phyloP scores from a whole-genome alignment of 2,113 vertebrate genomes.

The Tor tambroides region DNA sequence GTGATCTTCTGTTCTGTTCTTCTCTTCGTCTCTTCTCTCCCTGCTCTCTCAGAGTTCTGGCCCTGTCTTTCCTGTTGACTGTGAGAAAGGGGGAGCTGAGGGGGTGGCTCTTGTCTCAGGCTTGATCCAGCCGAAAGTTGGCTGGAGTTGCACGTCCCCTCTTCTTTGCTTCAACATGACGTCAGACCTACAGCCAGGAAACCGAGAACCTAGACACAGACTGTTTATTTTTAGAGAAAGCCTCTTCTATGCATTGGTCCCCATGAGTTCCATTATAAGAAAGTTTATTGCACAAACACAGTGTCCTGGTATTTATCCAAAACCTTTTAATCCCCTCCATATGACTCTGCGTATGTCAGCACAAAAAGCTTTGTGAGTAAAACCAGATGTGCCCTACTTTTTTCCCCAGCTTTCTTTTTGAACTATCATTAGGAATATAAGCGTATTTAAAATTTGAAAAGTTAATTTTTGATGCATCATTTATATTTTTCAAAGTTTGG shows the following conservation, averaged over 20 bases:
- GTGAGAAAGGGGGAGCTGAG: conserved; percentile 66
- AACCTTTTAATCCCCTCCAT: conserved; percentile 63
- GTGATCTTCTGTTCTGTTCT: conserved; percentile 39
- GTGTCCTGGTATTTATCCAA: conserved; percentile 32
- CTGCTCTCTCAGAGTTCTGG: conserved; percentile 54
- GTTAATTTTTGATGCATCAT: too few species aligned
- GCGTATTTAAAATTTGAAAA: not conserved
- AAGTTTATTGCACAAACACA: not conserved
- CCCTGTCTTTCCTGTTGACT: conserved; percentile 75
- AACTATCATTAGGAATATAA: not conserved
- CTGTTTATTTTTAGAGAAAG: conserved; percentile 55
- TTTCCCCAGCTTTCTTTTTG: not conserved
- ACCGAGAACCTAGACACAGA: conserved; percentile 37
- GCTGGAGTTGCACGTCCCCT: conserved; percentile 11
- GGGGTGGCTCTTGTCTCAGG: conserved; percentile 37
- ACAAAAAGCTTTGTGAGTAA: conserved; percentile 39
- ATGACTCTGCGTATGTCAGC: conserved; percentile 55
- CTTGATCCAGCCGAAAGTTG: conserved; percentile 28
- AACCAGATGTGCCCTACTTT: conserved; percentile 60
- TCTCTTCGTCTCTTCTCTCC: conserved; percentile 52
- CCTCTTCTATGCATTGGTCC: conserved; percentile 36
- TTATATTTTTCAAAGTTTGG: too few species aligned
- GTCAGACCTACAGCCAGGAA: conserved; percentile 67
- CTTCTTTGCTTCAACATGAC: conserved; percentile 58
- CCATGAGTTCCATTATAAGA: not conserved